Evolutionary conservation across 1,140 invertebrate species (phyloP).

Genomic region (Zaprionus camerounensis): DNA sequence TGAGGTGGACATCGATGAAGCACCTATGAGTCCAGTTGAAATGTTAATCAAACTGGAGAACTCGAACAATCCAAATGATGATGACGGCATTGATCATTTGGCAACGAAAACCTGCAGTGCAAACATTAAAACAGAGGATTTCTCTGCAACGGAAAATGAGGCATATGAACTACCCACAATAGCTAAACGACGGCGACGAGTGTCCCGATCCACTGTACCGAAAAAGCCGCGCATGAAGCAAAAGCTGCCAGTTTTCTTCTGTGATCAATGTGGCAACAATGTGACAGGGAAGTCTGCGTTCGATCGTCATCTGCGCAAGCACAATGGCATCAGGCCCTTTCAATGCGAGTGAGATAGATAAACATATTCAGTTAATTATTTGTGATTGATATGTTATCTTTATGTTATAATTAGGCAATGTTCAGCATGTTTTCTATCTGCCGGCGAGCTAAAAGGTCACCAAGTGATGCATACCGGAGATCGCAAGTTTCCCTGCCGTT

Average conservation of each 20-base stretch:
- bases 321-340: slow-evolving; percentile 66
- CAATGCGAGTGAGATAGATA: slow-evolving; percentile 61
- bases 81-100: slow-evolving; percentile 59
- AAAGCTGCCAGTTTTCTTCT: slow-evolving; percentile 58
- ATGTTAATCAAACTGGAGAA: slow-evolving; percentile 63
- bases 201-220: slow-evolving; percentile 5
- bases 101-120: slow-evolving; percentile 14
- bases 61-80: slow-evolving; percentile 15
- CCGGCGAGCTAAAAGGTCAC: slow-evolving; percentile 74
- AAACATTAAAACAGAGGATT: neutral
- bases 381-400: neutral
- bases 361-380: neutral
- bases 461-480: slow-evolving; percentile 69
- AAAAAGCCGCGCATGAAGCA: slow-evolving; percentile 46
- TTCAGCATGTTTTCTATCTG: slow-evolving; percentile 68
- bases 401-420: slow-evolving; percentile 43
- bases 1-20: neutral
- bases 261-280: slow-evolving; percentile 69
- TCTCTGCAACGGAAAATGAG: slow-evolving; percentile 4
- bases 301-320: slow-evolving; percentile 70
- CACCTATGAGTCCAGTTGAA: slow-evolving; percentile 43
- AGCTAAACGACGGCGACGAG: slow-evolving; percentile 17
- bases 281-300: slow-evolving; percentile 64
- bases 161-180: slow-evolving; percentile 4
- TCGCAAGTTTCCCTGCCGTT: slow-evolving; percentile 67